Base-by-base conservation (phyloP, 2,113 vertebrate genomes). In the Strix aluco region DNA sequence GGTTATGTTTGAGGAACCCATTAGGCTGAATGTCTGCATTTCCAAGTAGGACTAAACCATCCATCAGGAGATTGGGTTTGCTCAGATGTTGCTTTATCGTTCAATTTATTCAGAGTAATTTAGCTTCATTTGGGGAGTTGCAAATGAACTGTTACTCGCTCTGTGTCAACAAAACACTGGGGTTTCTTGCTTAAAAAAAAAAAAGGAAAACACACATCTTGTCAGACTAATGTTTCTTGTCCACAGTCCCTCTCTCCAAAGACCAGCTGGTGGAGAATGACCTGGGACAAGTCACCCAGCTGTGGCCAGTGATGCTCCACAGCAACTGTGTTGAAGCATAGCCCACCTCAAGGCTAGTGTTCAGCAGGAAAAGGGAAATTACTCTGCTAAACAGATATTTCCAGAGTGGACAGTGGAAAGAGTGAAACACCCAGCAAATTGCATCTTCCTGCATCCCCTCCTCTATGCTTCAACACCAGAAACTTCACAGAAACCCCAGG, bases 21-120 rank as follows among this genome's bases (percentile, higher is more conserved):
- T 86, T 36, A 42, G 9, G n/a, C 20, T 83, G 87, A 73, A 49
- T 4, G 5, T 69, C 88, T 75, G 27, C 67, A 55, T 92, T 90
- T 86, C 46, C 51, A 84, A 58, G 36, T 27, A 47, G 19, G 34
- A 34, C 74, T 80, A 46, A 91, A 70, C 18, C 47, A 77, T 78
- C 52, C 55, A 46, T 40, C 72, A 71, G 54, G 58, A 88, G 77
- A 40, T 6, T 44, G 30, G 52, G 13, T 70, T 86, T 83, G 52
- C 63, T 97, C 81, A 63, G 72, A 61, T 77, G 47, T 30, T 88
- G 79, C 20, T 73, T 94, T 85, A 94, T 67, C 36, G 19, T 73
- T 94, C 88, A 75, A 34, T 97, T 96, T 86, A 92, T 94, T 92
- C 92, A 77, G 58, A 90, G 81, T 92, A 95, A 94, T 95, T 92